Evolutionary conservation across 2,113 vertebrate genomes (phyloP), one percentile per base, ranked within the genome.

Genomic region (Lagopus muta): DNA sequence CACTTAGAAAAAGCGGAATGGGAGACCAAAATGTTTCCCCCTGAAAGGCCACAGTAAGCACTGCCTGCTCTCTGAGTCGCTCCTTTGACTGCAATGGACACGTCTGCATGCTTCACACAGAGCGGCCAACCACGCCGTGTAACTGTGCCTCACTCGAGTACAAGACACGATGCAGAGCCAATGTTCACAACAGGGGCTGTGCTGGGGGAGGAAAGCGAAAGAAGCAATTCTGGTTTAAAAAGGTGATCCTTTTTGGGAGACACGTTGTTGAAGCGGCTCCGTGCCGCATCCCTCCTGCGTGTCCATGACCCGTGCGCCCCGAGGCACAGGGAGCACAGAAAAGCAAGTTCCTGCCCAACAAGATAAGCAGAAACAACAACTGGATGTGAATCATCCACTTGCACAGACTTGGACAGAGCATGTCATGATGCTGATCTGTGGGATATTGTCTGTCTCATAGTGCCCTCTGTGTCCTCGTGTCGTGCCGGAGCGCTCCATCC

Each of bases 381-480:
- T 12, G 57, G 62, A 50, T 40, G 50, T 70, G 66, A 96, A 88
- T 94, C 79, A 91, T 45, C 32, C 58, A 6, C 78, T 50, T 66
- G 45, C 52, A 79, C 40, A 6, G 76, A 79, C 73, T 82, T 5
- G 64, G 72, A 89, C 89, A 71, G 89, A 88, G 69, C 20, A 73
- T 3, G 3, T 48, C 83, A 74, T 32, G 73, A 69, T 0, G 0
- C 45, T 62, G 50, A 58, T 86, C 70, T 81, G 91, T 70, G 81
- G 45, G 40, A 94, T 83, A 77, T 57, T 86, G 82, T 93, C 86
- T 74, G 88, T 64, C 82, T 13, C 8, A 74, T 4, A 60, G 74
- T 40, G 86, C 65, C 77, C 43, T 86, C 73, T 86, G 92, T 88
- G 85, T 24, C 67, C 3, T 45, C 0, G 0, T 2, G 76, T 91